A percentile compares a stretch with the other conserved stretches of the same genome.
phyloP scores from a whole-genome alignment of 2,888 invertebrate species.

The Metallyticus violacea region DNA sequence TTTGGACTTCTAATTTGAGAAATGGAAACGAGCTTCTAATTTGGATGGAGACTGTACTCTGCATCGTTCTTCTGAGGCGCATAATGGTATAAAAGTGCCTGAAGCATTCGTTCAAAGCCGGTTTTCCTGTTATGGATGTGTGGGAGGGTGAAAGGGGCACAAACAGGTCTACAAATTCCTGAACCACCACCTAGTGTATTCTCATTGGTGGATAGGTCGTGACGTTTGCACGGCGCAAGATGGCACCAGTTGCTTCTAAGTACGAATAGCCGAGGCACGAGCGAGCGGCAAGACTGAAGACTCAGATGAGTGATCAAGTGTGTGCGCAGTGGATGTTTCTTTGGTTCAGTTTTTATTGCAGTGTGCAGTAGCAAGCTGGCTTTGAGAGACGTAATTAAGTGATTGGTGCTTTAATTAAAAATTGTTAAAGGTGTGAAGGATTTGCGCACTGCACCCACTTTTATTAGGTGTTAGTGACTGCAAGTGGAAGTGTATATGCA shows the following conservation, averaged over 20 bases:
- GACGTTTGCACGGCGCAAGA: constrained; percentile 8
- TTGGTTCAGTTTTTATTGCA: not conserved
- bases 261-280: not conserved
- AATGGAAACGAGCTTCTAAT: not conserved
- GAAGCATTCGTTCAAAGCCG: constrained; percentile 16
- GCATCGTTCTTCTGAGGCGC: constrained; percentile 20
- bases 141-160: constrained; percentile 14
- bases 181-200: constrained; percentile 14
- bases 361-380: too few species aligned
- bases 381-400: not conserved
- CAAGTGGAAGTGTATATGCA: not conserved
- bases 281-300: not conserved
- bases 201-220: constrained; percentile 1
- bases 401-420: not conserved
- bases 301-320: not conserved
- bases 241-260: constrained; percentile 13
- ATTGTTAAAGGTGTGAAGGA: not conserved
- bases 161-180: constrained; percentile 13
- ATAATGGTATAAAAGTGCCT: constrained; percentile 25
- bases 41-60: constrained; percentile 10
- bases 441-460: not conserved
- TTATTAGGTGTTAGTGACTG: not conserved
- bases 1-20: not conserved
- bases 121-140: constrained; percentile 18
- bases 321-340: not conserved